Percentiles rank a stretch among this genome's conserved stretches.
phyloP scores from a whole-genome alignment of 2,797 vertebrate genomes.

The Ataeniobius toweri region DNA sequence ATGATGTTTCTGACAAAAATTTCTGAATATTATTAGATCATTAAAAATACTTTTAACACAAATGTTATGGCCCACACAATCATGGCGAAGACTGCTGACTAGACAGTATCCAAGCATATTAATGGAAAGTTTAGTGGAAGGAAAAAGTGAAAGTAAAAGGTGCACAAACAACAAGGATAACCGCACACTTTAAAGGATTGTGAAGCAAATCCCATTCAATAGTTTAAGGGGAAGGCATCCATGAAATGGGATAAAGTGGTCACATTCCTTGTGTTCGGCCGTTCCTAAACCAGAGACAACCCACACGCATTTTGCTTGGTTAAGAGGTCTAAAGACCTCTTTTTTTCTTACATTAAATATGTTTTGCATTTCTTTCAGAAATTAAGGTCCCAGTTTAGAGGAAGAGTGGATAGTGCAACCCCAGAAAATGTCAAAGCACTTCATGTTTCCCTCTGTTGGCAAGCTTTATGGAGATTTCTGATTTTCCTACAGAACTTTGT shows the following conservation, averaged over 20 bases:
- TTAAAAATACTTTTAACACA: not conserved
- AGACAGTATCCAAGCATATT: not conserved
- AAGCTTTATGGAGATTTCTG: not conserved
- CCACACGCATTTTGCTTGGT: no score
- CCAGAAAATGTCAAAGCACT: not conserved
- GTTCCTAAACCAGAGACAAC: not conserved
- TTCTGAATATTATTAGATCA: not conserved
- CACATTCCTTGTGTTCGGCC: not conserved
- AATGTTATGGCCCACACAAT: not conserved
- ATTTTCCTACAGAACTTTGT: not conserved
- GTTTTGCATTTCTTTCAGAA: not conserved
- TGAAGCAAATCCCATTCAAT: not conserved
- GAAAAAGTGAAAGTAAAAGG: not conserved
- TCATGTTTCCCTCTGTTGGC: not conserved
- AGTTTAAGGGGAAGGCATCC: not conserved
- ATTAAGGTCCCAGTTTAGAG: not conserved
- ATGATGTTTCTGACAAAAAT: not conserved
- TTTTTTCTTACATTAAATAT: not conserved
- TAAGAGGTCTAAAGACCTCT: not conserved
- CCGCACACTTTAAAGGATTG: not conserved
- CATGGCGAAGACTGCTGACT: not conserved
- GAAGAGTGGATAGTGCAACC: not conserved
- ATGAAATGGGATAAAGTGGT: not conserved
- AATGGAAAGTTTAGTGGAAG: not conserved
- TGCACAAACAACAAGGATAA: not conserved